These are phyloP conservation scores for Limanda limanda DNA, from an alignment of 2,113 vertebrate species.

Conservation along the genomic window DNA sequence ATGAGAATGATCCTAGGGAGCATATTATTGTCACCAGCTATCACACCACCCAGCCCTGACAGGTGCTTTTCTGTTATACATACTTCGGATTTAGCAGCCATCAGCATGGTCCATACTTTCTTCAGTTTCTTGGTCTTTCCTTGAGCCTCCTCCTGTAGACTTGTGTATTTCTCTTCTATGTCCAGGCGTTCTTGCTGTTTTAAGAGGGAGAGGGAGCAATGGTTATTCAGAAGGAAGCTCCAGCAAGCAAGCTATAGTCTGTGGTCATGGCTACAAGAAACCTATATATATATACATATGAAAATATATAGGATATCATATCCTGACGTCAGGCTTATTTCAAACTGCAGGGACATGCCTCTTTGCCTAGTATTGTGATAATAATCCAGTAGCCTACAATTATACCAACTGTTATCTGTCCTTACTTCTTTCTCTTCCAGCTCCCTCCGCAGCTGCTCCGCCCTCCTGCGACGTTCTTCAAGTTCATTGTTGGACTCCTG, in stretches of 20 bases:
- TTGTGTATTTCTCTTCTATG: slow-evolving; percentile 99
- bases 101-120: slow-evolving; percentile 99
- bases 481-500: slow-evolving; percentile 98
- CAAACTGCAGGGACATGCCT: too few relatives aligned
- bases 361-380: neutral
- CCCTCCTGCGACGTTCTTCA: slow-evolving; percentile 92
- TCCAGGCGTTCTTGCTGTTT: slow-evolving; percentile 97
- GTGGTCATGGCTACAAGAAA: neutral
- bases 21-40: neutral
- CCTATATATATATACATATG: neutral
- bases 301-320: too few relatives aligned
- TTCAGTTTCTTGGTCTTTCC: slow-evolving; percentile 99
- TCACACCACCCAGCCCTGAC: neutral
- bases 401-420: neutral
- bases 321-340: too few relatives aligned
- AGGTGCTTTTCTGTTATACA: slow-evolving; percentile 8
- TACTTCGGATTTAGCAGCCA: slow-evolving; percentile 99
- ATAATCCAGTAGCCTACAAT: neutral
- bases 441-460: slow-evolving; percentile 94
- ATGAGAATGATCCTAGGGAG: neutral
- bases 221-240: neutral
- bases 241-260: neutral
- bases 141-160: slow-evolving; percentile 97
- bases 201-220: slow-evolving; percentile 25
- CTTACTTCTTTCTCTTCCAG: slow-evolving; percentile 97